Evolutionary conservation across 1,140 invertebrate genomes (phyloP).

Genomic region (Apis florea): DNA sequence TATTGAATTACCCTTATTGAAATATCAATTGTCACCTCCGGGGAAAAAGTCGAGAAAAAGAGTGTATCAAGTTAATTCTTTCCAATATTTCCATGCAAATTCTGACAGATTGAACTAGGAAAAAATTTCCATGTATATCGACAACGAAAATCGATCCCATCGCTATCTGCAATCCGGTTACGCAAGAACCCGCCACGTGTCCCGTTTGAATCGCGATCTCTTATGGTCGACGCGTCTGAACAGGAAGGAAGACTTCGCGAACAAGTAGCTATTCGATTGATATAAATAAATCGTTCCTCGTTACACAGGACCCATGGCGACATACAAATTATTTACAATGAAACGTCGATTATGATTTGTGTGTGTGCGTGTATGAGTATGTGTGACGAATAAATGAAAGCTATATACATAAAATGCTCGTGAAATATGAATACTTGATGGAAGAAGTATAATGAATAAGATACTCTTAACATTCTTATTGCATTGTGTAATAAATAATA

Average conservation of each 20-base stretch:
- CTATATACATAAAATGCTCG: neutral
- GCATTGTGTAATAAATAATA: too few species aligned
- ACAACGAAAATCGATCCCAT: slow-evolving; percentile 16
- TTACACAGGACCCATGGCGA: neutral
- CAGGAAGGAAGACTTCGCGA: neutral
- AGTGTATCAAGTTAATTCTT: neutral
- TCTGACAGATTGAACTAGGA: neutral
- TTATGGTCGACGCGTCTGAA: neutral
- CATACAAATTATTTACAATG: neutral
- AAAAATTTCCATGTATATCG: too few species aligned
- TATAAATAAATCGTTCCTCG: slow-evolving; percentile 7
- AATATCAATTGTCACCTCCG: too few species aligned
- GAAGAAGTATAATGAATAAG: slow-evolving; percentile 9
- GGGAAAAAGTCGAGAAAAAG: neutral
- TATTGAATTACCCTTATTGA: too few species aligned
- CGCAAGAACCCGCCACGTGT: slow-evolving; percentile 33
- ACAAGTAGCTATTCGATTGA: slow-evolving; percentile 7
- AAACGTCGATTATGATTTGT: neutral
- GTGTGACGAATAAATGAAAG: neutral
- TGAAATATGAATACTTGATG: slow-evolving; percentile 10
- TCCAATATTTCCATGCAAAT: neutral
- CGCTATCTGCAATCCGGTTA: slow-evolving; percentile 6
- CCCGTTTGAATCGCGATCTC: neutral
- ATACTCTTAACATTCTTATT: too few species aligned
- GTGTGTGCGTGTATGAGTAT: neutral